Base-by-base conservation (phyloP, 2,797 vertebrate genomes). In the Sparus aurata region DNA sequence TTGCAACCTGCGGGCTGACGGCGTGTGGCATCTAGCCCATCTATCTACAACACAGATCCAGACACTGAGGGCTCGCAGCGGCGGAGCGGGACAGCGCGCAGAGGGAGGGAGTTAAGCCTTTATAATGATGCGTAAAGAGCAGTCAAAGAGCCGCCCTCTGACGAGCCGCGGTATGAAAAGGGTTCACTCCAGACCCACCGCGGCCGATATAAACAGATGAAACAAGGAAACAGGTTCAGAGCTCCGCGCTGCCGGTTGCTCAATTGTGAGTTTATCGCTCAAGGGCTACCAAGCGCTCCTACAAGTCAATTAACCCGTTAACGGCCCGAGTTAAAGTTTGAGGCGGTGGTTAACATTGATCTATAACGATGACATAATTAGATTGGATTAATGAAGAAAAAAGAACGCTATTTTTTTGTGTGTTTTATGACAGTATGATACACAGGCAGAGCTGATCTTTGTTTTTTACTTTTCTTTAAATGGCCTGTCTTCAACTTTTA, bases 121-220 rank as follows among this genome's bases (percentile, higher is more conserved):
- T 90, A 90, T 90, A 91, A 85, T 85, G 82, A 86, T 75, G 87
- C 87, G 82, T 85, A 79, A 87, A 85, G 85, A 67, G 67, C 63
- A 73, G 81, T 7, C 17, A 23, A 50, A 82, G 92, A 84, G 91
- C 87, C 92, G 92, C 92, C 92, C 92, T 75, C 81, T 86, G 89
- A 91, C 88, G 86, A 72, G 75, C 75, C 6, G 74, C 49, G 4
- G 43, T 12, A 15, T 45, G 66, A 22, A 64, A 57, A 55, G 62
- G 62, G 17, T 66, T 61, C 78, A 6, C 83, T 78, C 25, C 70
- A 20, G 27, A 53, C 17, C 17, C 68, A 20, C 55, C 0, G 2
- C 70, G 30, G 80, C 43, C 72, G 74, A 4, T 41, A 10, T 30
- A 62, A 74, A 77, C 72, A 47, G 13, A 82, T 23, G 67, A 23